These are phyloP conservation scores for Eucidaris tribuloides DNA, from an alignment of 35 echinoderm and acorn worm species.

Conservation along the genomic window DNA sequence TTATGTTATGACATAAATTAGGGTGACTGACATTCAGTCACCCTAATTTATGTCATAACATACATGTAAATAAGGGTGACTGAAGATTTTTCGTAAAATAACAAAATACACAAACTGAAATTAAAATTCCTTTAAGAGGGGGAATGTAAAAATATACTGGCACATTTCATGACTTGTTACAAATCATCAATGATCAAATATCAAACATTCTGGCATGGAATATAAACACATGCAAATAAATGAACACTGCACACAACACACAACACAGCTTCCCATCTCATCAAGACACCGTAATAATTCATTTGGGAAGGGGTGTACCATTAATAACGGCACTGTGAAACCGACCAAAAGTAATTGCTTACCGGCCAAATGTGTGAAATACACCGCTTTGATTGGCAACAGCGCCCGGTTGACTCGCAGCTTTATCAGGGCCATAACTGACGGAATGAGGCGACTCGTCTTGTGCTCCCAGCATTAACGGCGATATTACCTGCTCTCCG, in stretches of 20 bases:
- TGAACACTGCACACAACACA: background rate
- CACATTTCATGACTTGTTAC: background rate
- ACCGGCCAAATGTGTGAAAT: slow-evolving; percentile 48
- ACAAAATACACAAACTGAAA: too few species aligned
- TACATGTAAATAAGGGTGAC: too few species aligned
- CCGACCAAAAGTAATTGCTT: background rate
- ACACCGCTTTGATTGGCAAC: slow-evolving; percentile 39
- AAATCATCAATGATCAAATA: background rate
- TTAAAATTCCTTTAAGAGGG: too few species aligned
- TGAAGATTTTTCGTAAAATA: too few species aligned
- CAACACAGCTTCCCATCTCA: background rate
- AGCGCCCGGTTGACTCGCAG: slow-evolving; percentile 21
- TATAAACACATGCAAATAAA: background rate
- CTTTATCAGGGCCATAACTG: slow-evolving; percentile 43
- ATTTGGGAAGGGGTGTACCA: background rate
- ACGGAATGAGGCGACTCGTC: too few species aligned
- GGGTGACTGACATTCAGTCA: too few species aligned
- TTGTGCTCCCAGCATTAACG: too few species aligned
- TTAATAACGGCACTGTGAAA: background rate
- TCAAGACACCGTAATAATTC: background rate
- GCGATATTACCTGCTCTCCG: too few species aligned
- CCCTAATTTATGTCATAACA: too few species aligned
- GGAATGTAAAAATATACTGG: too few species aligned
- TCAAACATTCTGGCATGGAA: background rate
- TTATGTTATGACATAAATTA: too few species aligned